Evolutionary conservation across 2,888 invertebrate genomes (phyloP), one percentile per base, ranked within the genome.

Genomic region (Parapristionchus giblindavisi): DNA sequence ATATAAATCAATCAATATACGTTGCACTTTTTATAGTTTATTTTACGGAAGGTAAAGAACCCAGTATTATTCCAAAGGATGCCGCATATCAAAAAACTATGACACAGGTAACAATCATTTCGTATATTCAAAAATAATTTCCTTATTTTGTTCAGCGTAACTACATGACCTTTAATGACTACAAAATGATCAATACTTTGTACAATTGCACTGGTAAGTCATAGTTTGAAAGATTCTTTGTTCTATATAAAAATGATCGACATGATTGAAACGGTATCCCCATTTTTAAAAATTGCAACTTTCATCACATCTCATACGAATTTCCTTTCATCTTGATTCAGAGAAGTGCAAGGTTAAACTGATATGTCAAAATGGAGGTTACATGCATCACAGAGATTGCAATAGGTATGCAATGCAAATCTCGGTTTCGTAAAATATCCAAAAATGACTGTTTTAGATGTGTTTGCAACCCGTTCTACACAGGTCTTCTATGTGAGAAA

Each of bases 301-400:
- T 8, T 17, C 17, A 43, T 43, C 43, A 43, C 3, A 5, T 60
- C 34, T 21, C 32, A 24, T 56, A 24, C 0, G 11, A 38, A 1
- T 52, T 52, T 34, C 48, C 24, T 54, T 54, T n/a, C 24, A 68
- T 32, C 51, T 6, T 24, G 40, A 17, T 71, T 56, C 56, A 56
- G 56, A 11, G 8, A 8, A 11, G 56, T 29, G n/a, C 38, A 27
- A 40, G 17, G 14, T 38, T 5, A n/a, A 40, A n/a, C 21, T 56
- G 24, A 17, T n/a, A 5, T 71, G 70, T 32, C 36, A 71, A 29
- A 71, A 71, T 56, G 70, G 70, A 14, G 70, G 70, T 1, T 71
- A 71, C 21, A 36, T 40, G 1, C 24, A 29, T 14, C 56, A 54
- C 40, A 36, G 29, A n/a, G 24, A 56, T n/a, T 71, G 70, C 48